Evolutionary conservation across 2,113 vertebrate species (phyloP).

Genomic region (Prunella himalayana): DNA sequence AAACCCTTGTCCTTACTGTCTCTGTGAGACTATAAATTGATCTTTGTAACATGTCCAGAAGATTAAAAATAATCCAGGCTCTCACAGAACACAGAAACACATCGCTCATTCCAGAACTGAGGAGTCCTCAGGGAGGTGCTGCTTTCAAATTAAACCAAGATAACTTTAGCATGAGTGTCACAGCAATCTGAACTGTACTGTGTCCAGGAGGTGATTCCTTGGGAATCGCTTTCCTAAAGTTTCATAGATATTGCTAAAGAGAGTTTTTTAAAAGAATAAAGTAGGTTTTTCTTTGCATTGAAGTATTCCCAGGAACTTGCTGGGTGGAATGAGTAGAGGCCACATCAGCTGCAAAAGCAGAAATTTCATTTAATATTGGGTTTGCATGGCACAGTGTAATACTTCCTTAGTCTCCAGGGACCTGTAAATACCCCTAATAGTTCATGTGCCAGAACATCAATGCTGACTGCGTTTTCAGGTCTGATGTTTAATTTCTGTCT

Average conservation of each 20-base stretch:
- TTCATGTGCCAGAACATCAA: background rate
- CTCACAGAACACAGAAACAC: background rate
- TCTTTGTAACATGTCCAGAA: conserved; percentile 26
- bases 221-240: background rate
- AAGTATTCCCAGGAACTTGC: background rate
- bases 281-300: background rate
- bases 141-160: conserved; percentile 26
- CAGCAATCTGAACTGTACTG: background rate
- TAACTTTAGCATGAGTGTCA: background rate
- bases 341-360: background rate
- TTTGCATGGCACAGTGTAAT: background rate
- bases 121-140: background rate
- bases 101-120: background rate
- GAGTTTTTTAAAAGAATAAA: background rate
- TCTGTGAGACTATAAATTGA: conserved; percentile 41
- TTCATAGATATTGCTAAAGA: background rate
- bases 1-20: background rate
- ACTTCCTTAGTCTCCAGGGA: background rate
- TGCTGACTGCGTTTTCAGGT: background rate
- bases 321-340: background rate
- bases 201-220: background rate
- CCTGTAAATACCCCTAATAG: background rate
- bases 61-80: conserved; percentile 48
- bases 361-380: background rate
- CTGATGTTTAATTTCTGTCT: background rate